Evolutionary conservation across 2,113 vertebrate species (phyloP).

Genomic region (Apteryx owenii): DNA sequence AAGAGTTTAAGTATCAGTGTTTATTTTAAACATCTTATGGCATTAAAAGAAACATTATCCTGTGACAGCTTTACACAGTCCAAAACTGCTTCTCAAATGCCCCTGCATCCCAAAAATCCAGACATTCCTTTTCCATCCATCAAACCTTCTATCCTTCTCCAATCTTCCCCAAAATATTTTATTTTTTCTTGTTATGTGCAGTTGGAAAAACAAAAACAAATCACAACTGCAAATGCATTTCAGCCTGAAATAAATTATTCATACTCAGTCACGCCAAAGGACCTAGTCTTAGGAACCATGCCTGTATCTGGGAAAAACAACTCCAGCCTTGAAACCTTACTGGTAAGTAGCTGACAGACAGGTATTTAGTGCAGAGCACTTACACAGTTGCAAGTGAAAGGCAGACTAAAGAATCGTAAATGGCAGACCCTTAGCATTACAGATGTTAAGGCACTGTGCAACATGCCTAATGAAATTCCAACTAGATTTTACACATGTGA

Average conservation of each 20-base stretch:
- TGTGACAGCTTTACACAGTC: background rate
- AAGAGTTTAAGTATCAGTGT: background rate
- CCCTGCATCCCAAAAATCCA: background rate
- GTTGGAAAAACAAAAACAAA: background rate
- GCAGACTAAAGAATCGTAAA: background rate
- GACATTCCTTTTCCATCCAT: too few species aligned
- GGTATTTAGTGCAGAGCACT: background rate
- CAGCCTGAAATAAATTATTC: background rate
- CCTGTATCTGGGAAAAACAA: background rate
- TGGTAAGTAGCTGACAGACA: background rate
- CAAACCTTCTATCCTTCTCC: background rate
- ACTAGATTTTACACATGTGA: background rate
- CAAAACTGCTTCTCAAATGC: background rate
- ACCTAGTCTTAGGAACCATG: background rate
- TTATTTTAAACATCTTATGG: background rate
- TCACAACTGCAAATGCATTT: background rate
- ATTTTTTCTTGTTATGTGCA: background rate
- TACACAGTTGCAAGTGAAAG: background rate
- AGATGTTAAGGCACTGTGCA: background rate
- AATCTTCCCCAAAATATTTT: background rate
- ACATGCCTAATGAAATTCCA: background rate
- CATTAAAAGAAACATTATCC: background rate
- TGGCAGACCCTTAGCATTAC: background rate
- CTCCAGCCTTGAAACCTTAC: background rate
- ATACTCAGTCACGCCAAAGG: background rate